Conservation (phyloP, 2,888 invertebrate species). For the Coelopa pilipes region DNA sequence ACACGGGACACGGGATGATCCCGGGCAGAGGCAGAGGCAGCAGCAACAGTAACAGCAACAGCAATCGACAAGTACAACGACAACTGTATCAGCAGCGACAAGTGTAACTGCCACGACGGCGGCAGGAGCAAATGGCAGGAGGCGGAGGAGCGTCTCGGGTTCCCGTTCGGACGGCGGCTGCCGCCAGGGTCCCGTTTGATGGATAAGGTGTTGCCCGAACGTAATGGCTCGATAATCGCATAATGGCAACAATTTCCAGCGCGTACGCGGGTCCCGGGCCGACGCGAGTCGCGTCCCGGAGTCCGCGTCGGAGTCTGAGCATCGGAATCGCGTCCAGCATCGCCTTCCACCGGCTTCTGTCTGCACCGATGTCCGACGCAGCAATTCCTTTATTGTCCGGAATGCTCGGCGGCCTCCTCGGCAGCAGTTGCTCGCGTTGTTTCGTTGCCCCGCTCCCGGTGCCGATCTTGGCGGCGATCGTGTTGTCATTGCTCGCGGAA, state of each 20-base stretch:
- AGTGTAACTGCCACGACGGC: no score
- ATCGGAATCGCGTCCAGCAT: no score
- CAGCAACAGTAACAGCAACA: neutral
- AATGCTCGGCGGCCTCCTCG: conserved; percentile 4
- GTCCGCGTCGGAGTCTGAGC: no score
- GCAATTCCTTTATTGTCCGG: neutral
- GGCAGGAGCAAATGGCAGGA: no score
- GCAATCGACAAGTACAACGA: no score
- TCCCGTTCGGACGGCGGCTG: conserved; percentile 31
- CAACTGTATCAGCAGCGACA: no score
- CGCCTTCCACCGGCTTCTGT: neutral
- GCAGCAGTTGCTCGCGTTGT: no score
- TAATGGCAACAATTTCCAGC: conserved; percentile 13
- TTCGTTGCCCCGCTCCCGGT: conserved; percentile 7
- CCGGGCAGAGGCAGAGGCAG: no score
- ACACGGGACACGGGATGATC: no score
- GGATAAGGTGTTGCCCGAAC: conserved; percentile 32
- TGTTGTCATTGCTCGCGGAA: conserved; percentile 2
- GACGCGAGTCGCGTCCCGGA: no score
- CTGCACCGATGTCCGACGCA: neutral
- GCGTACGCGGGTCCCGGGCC: no score
- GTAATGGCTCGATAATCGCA: conserved; percentile 30
- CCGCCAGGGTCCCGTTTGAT: conserved; percentile 36
- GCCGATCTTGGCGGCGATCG: conserved; percentile 2
- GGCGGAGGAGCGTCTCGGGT: neutral